phyloP scores from a whole-genome alignment of 2,797 vertebrate genomes.

The Melanotaenia parkinsoni region DNA sequence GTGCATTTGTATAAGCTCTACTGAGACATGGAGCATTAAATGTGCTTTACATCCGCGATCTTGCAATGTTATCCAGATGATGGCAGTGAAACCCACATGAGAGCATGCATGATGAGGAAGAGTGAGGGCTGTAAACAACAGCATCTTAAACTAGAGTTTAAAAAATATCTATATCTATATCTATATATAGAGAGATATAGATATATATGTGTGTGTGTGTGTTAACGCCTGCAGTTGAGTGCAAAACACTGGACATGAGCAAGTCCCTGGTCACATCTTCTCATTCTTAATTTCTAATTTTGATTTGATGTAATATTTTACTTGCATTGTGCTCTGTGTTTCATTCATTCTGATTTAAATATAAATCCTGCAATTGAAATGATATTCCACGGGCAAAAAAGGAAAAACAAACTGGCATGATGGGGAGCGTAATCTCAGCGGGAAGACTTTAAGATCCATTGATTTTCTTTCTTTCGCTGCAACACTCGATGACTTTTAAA shows the following conservation, averaged over 20 bases:
- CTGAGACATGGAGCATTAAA: slow-evolving; percentile 13
- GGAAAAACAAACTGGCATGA: neutral
- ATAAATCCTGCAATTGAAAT: neutral
- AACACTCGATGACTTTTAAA: neutral
- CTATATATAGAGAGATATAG: no score
- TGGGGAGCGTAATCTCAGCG: slow-evolving; percentile 6
- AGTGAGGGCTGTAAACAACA: slow-evolving; percentile 29
- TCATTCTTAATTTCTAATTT: no score
- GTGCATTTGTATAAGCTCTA: slow-evolving; percentile 8
- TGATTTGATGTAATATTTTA: no score
- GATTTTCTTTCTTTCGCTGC: neutral
- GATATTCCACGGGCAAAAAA: neutral
- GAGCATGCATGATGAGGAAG: slow-evolving; percentile 18
- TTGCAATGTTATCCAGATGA: neutral
- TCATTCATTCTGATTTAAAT: neutral
- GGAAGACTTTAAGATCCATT: slow-evolving; percentile 1
- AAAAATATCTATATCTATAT: neutral
- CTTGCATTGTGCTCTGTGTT: no score
- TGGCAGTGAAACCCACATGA: neutral
- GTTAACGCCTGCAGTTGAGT: neutral
- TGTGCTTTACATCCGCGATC: slow-evolving; percentile 4
- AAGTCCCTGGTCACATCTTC: no score
- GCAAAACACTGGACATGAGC: neutral
- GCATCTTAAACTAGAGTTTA: slow-evolving; percentile 13
- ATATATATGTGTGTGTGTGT: no score